phyloP scores from a whole-genome alignment of 2,797 vertebrate species.

The Galaxias olidus region DNA sequence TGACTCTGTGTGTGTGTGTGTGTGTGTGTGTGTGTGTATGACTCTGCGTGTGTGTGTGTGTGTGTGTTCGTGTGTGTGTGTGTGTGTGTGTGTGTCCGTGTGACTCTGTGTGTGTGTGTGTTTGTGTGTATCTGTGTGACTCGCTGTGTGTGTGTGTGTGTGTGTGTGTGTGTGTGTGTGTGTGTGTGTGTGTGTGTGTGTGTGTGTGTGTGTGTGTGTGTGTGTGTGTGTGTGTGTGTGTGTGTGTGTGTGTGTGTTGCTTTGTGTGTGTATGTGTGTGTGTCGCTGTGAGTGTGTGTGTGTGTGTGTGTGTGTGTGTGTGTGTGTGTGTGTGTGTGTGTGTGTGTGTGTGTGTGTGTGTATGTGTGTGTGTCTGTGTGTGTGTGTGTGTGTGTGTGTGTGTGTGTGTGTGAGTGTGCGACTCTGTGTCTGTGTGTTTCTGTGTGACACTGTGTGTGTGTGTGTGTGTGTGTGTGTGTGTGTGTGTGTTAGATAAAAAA shows the following conservation, averaged over 20 bases:
- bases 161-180: not conserved
- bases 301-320: slow-evolving; percentile 8
- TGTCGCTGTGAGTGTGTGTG: slow-evolving; percentile 3
- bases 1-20: slow-evolving; percentile 19
- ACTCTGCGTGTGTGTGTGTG: slow-evolving; percentile 1
- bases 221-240: slow-evolving; percentile 21
- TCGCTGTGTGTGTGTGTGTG: not conserved
- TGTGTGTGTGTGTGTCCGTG: slow-evolving; percentile 8
- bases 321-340: slow-evolving; percentile 1
- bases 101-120: slow-evolving; percentile 4
- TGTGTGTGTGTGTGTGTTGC: slow-evolving; percentile 8
- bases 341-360: not conserved
- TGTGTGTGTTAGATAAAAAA: too few species aligned
- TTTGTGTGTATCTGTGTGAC: not conserved
- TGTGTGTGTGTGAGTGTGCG: slow-evolving; percentile 11
- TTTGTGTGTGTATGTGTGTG: slow-evolving; percentile 2
- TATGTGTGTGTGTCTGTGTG: not conserved
- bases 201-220: slow-evolving; percentile 13
- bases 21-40: slow-evolving; percentile 12
- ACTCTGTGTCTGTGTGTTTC: slow-evolving; percentile 19
- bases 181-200: not conserved
- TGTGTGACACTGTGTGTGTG: slow-evolving; percentile 11
- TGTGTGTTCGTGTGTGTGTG: not conserved
- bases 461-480: slow-evolving; percentile 4
- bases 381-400: not conserved